Evolutionary conservation across 2,113 vertebrate species (phyloP).

Genomic region (Buteo buteo): DNA sequence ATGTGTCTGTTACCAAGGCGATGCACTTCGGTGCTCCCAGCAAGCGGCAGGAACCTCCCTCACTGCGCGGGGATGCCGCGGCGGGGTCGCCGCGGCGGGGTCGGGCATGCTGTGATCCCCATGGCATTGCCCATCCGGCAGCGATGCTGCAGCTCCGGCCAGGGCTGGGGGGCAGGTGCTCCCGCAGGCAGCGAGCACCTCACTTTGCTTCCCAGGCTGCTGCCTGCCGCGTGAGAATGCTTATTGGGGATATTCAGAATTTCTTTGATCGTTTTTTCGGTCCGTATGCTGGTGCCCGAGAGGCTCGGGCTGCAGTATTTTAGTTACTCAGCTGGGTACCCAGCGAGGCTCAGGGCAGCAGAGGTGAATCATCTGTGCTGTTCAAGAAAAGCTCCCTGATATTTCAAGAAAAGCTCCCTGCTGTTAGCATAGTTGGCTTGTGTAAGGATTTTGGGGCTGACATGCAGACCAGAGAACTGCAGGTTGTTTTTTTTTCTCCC

Average conservation of each 20-base stretch:
- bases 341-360: neutral
- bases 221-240: rapidly evolving
- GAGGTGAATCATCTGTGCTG: rapidly evolving
- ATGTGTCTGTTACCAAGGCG: neutral
- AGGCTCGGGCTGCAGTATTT: neutral
- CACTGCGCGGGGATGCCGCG: neutral
- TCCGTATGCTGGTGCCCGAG: rapidly evolving
- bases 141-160: neutral
- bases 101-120: rapidly evolving
- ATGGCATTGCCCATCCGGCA: neutral
- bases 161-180: neutral
- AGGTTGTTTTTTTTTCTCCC: rapidly evolving
- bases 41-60: neutral
- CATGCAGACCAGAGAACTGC: neutral
- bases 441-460: neutral
- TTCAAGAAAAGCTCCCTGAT: neutral
- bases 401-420: neutral
- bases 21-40: rapidly evolving
- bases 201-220: neutral
- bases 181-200: neutral
- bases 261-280: rapidly evolving
- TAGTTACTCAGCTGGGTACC: neutral
- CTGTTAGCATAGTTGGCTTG: rapidly evolving
- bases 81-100: rapidly evolving
- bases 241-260: no score